Evolutionary conservation across 2,888 invertebrate species (phyloP).

Genomic region (Galeruca laticollis): DNA sequence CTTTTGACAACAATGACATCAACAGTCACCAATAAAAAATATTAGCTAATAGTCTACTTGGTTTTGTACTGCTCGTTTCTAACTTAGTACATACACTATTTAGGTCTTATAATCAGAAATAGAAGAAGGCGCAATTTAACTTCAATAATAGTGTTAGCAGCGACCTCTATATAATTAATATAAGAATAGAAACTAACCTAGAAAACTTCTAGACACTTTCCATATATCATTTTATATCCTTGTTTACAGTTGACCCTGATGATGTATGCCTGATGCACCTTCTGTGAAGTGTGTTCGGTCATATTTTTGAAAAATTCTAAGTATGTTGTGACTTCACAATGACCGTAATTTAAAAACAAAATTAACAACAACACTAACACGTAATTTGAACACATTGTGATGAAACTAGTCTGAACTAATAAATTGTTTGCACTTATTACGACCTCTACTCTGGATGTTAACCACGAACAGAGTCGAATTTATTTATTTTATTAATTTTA

Average conservation of each 20-base stretch:
- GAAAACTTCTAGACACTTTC: constrained; percentile 25
- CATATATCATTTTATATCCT: constrained; percentile 20
- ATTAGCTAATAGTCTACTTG: too few relatives aligned
- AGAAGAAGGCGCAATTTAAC: too few relatives aligned
- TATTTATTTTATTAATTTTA: too few relatives aligned
- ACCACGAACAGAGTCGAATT: too few relatives aligned
- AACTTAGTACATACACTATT: too few relatives aligned
- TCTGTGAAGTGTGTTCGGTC: neutral
- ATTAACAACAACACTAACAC: constrained; percentile 10
- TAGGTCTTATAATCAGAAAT: too few relatives aligned
- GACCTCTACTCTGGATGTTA: too few relatives aligned
- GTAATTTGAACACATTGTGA: neutral
- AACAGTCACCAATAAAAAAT: too few relatives aligned
- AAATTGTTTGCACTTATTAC: too few relatives aligned
- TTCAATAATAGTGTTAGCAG: too few relatives aligned
- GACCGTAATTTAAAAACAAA: constrained; percentile 23
- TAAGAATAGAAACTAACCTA: constrained; percentile 9
- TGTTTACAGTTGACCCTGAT: constrained; percentile 25
- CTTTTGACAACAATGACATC: neutral
- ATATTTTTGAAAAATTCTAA: constrained; percentile 22
- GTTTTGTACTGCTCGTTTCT: too few relatives aligned
- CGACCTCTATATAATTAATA: neutral
- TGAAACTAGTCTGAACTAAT: too few relatives aligned
- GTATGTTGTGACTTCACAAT: constrained; percentile 16
- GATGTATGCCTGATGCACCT: constrained; percentile 4